Evolutionary conservation across 30 jellyfish, hydroid and myxozoan genomes (phyloP).

Genomic region (Cassiopea andromeda): DNA sequence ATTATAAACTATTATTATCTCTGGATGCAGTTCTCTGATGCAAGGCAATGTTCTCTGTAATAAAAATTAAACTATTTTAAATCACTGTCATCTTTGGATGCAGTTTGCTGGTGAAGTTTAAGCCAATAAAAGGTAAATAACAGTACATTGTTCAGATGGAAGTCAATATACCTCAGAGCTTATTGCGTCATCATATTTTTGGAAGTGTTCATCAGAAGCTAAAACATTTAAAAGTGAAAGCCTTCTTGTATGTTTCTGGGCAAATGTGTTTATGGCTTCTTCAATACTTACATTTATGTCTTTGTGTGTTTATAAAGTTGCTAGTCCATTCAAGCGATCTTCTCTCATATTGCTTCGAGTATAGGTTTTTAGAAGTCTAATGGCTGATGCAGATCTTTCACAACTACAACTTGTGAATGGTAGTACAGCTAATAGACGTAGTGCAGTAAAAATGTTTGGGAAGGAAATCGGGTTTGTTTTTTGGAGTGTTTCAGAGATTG

Average conservation of each 20-base stretch:
- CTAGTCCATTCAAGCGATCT: slow-evolving; percentile 17
- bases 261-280: neutral
- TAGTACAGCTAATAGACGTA: neutral
- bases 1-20: too few relatives aligned
- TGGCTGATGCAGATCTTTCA: slow-evolving; percentile 17
- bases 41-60: too few relatives aligned
- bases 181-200: neutral
- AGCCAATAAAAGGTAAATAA: too few relatives aligned
- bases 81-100: too few relatives aligned
- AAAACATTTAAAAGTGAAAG: neutral
- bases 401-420: slow-evolving; percentile 18
- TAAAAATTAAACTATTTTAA: too few relatives aligned
- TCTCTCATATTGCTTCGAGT: slow-evolving; percentile 7
- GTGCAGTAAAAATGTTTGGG: neutral
- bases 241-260: neutral
- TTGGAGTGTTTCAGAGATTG: neutral
- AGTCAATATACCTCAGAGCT: neutral
- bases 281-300: neutral
- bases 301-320: slow-evolving; percentile 11
- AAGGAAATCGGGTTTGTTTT: neutral
- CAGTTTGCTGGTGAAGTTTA: too few relatives aligned
- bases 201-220: neutral
- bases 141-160: too few relatives aligned
- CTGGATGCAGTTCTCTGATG: too few relatives aligned
- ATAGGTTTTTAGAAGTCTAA: slow-evolving; percentile 6